These are phyloP conservation scores for Aporophyla nigra DNA, from an alignment of 2,888 invertebrate species.

Conservation along the genomic window DNA sequence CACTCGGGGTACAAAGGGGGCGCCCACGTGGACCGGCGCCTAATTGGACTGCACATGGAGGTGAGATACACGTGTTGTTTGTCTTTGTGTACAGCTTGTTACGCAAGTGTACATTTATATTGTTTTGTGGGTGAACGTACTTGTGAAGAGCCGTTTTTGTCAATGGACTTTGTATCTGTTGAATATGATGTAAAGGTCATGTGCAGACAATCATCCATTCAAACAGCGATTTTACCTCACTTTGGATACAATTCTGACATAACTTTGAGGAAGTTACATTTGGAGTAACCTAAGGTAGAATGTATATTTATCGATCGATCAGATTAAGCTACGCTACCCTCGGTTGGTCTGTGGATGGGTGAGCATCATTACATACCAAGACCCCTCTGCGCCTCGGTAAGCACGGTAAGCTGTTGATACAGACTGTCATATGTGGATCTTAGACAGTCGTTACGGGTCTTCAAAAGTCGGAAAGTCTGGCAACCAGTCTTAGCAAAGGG, in stretches of 20 bases:
- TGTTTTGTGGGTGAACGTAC: constrained; percentile 35
- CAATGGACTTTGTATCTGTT: constrained; percentile 18
- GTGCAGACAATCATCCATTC: not conserved
- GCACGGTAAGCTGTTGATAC: too few relatives aligned
- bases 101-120: constrained; percentile 53
- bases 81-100: constrained; percentile 49
- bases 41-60: constrained; percentile 68
- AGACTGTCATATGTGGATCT: too few relatives aligned
- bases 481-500: too few relatives aligned
- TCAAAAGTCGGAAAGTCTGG: too few relatives aligned
- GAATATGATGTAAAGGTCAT: not conserved
- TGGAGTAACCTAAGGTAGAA: not conserved
- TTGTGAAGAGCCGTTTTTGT: not conserved
- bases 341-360: too few relatives aligned
- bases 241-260: too few relatives aligned
- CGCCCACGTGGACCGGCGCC: constrained; percentile 61
- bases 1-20: constrained; percentile 64
- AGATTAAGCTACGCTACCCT: too few relatives aligned
- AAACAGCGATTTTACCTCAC: not conserved
- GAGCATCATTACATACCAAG: too few relatives aligned
- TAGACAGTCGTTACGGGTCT: too few relatives aligned
- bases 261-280: not conserved
- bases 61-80: constrained; percentile 48
- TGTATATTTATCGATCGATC: too few relatives aligned
- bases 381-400: too few relatives aligned